Percentiles rank a stretch among this genome's conserved stretches.
Evolutionary conservation across 1,140 invertebrate genomes (phyloP).

Genomic region (Ylistrum balloti): DNA sequence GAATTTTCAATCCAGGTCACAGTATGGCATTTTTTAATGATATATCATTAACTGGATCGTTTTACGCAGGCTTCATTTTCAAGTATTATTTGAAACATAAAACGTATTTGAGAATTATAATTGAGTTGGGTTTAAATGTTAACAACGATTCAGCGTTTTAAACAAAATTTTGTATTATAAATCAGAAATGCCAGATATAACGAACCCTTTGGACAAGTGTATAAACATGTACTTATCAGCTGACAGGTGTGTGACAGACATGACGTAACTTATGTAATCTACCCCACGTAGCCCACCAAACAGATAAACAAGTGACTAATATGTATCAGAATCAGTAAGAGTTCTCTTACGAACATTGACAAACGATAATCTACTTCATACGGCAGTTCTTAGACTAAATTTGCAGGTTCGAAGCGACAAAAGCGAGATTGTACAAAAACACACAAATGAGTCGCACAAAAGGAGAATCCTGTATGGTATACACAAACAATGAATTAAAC

Average conservation of each 20-base stretch:
- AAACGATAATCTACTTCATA: not conserved
- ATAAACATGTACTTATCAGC: conserved; percentile 8
- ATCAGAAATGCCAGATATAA: too few species aligned
- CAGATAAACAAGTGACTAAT: not conserved
- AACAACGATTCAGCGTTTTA: too few species aligned
- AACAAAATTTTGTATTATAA: too few species aligned
- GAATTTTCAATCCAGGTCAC: not conserved
- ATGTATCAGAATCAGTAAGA: not conserved
- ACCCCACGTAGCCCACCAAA: not conserved
- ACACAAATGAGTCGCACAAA: too few species aligned
- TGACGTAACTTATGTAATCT: not conserved
- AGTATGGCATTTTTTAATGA: not conserved
- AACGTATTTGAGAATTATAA: too few species aligned
- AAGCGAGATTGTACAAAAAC: too few species aligned
- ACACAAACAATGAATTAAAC: too few species aligned
- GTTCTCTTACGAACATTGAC: not conserved
- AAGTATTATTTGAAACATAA: too few species aligned
- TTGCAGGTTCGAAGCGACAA: too few species aligned
- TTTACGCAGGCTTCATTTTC: too few species aligned
- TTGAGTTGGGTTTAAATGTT: too few species aligned
- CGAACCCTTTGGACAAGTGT: not conserved
- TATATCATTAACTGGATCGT: too few species aligned
- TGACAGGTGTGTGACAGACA: not conserved
- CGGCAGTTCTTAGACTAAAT: not conserved
- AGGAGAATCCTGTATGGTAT: not conserved